A percentile compares a stretch with the other conserved stretches of the same genome.
Conservation (phyloP, 2,888 invertebrate species). For the Lacanobia wlatinum region DNA sequence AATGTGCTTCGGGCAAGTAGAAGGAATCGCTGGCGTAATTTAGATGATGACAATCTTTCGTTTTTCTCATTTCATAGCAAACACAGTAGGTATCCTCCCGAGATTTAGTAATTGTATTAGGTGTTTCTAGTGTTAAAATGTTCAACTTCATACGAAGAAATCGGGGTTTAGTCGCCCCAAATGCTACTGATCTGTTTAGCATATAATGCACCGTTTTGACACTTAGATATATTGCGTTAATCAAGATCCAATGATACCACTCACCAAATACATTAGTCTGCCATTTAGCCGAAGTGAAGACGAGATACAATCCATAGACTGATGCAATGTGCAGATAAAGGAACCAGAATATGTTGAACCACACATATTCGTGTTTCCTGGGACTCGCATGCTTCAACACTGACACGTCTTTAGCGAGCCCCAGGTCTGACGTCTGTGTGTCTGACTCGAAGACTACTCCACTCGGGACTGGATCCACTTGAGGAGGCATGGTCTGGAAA, state of each 20-base stretch:
- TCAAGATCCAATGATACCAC: slow-evolving; percentile 61
- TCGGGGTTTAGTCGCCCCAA: too few relatives aligned
- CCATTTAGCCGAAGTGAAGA: slow-evolving; percentile 92
- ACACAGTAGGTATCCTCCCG: too few relatives aligned
- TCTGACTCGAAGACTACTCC: slow-evolving; percentile 93
- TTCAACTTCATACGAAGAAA: too few relatives aligned
- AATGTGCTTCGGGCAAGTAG: background rate
- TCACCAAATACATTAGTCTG: slow-evolving; percentile 92
- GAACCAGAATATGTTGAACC: slow-evolving; percentile 94
- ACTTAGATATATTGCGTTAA: too few relatives aligned
- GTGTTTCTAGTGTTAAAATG: too few relatives aligned
- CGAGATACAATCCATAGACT: slow-evolving; percentile 92
- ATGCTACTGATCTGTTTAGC: too few relatives aligned
- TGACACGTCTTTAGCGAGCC: slow-evolving; percentile 90
- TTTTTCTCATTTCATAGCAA: background rate
- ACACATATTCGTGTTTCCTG: slow-evolving; percentile 91
- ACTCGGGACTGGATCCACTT: slow-evolving; percentile 86
- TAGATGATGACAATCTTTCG: background rate
- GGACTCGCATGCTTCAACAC: slow-evolving; percentile 88
- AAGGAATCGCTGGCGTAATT: too few relatives aligned
- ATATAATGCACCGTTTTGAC: too few relatives aligned
- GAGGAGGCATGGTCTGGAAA: slow-evolving; percentile 89
- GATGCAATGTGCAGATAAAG: slow-evolving; percentile 92
- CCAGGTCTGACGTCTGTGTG: slow-evolving; percentile 92
- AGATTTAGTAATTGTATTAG: too few relatives aligned